Conservation (phyloP, 2,888 invertebrate genomes). For the Microctonus hyperodae region DNA sequence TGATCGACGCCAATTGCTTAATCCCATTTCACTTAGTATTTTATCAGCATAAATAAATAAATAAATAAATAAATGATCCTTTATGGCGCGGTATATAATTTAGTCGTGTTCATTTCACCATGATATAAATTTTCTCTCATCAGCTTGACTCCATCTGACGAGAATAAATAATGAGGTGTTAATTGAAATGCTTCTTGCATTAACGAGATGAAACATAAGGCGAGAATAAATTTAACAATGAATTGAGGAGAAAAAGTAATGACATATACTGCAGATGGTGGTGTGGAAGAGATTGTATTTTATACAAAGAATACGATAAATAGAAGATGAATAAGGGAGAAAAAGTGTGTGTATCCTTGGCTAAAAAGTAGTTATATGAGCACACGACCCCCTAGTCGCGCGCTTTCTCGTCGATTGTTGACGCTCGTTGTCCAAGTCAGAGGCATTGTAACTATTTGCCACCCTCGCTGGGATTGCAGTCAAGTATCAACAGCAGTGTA, state of each 20-base stretch:
- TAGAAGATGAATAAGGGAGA: no score
- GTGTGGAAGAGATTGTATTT: not conserved
- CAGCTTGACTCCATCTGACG: not conserved
- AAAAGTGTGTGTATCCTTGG: conserved; percentile 18
- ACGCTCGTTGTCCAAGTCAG: conserved; percentile 31
- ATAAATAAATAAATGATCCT: no score
- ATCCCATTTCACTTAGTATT: conserved; percentile 25
- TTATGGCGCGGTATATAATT: no score
- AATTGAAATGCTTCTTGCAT: conserved; percentile 27
- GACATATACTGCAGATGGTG: not conserved
- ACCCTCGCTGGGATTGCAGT: conserved; percentile 30
- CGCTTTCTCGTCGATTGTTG: conserved; percentile 28
- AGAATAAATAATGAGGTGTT: conserved; percentile 29
- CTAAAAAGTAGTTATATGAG: conserved; percentile 4
- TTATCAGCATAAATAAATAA: not conserved
- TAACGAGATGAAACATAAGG: conserved; percentile 3
- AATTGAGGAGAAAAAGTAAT: conserved; percentile 9
- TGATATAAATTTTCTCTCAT: no score
- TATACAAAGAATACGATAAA: conserved; percentile 18
- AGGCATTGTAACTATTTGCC: conserved; percentile 26
- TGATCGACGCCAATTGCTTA: conserved; percentile 31
- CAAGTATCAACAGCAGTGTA: conserved; percentile 36
- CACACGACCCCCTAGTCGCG: conserved; percentile 8
- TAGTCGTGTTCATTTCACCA: not conserved
- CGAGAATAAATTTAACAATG: conserved; percentile 5